phyloP scores from a whole-genome alignment of 92 coral and sea anemone species.

The Parazoanthus atlanticus region DNA sequence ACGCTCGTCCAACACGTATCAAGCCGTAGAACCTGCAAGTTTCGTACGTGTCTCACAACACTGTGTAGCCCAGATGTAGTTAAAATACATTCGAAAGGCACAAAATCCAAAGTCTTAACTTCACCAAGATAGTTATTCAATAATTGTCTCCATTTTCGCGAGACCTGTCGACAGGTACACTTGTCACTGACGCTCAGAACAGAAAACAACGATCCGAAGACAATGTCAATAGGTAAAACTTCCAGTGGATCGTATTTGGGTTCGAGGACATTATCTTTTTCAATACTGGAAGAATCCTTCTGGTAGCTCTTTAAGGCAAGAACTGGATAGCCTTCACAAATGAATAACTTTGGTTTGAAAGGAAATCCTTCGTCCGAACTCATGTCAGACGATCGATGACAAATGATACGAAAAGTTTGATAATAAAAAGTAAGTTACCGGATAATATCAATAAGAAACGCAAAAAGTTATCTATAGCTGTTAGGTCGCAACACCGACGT shows the following conservation, averaged over 20 bases:
- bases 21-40: constrained; percentile 72
- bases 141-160: constrained; percentile 62
- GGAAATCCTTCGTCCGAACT: background rate
- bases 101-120: constrained; percentile 61
- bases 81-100: constrained; percentile 66
- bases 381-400: background rate
- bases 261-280: background rate
- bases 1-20: constrained; percentile 87
- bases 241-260: constrained; percentile 47
- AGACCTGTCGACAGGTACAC: constrained; percentile 73
- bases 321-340: background rate
- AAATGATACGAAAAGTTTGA: background rate
- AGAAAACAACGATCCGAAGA: constrained; percentile 61
- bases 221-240: constrained; percentile 58
- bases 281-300: background rate
- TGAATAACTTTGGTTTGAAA: background rate
- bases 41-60: constrained; percentile 50
- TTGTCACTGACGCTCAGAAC: constrained; percentile 56
- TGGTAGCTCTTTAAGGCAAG: background rate
- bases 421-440: background rate
- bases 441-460: background rate
- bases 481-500: background rate
- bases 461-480: background rate
- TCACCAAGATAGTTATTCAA: constrained; percentile 55
- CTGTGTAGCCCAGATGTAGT: constrained; percentile 67